Conservation (phyloP, 2,888 invertebrate species). For the Bimastos eiseni region DNA sequence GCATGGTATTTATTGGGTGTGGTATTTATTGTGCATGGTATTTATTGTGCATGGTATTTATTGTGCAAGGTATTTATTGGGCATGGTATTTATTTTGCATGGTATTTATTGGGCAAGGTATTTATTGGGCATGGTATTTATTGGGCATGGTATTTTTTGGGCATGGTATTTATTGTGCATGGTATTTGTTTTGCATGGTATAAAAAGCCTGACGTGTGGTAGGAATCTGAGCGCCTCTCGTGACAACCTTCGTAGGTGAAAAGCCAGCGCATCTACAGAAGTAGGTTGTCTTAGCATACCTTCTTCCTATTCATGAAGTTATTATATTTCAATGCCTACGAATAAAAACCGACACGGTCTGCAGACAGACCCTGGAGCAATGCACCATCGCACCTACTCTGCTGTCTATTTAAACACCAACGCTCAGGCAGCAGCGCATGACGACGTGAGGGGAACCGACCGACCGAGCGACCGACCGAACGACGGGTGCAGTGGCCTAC, state of each 20-base stretch:
- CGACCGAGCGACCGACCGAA: neutral
- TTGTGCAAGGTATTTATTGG: no score
- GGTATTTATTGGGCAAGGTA: no score
- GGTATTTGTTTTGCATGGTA: no score
- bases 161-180: no score
- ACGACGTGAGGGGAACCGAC: neutral
- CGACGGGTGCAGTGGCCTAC: neutral
- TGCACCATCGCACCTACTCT: neutral
- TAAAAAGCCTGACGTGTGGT: no score
- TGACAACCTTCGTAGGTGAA: neutral
- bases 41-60: no score
- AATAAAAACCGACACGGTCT: neutral
- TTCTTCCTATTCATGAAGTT: neutral
- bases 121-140: no score
- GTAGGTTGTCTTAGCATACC: neutral
- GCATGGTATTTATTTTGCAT: no score
- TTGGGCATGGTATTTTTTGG: no score
- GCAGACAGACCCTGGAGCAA: neutral
- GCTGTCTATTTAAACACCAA: slow-evolving; percentile 13
- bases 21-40: no score
- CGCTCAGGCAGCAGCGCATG: neutral
- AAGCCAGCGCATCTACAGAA: neutral
- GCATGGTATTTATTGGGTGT: no score
- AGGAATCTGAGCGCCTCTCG: neutral
- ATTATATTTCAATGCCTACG: neutral